A percentile compares a stretch with the other conserved stretches of the same genome.
These are phyloP conservation scores for Choloepus didactylus DNA, from an alignment of 2,797 vertebrate species.

Conservation along the genomic window DNA sequence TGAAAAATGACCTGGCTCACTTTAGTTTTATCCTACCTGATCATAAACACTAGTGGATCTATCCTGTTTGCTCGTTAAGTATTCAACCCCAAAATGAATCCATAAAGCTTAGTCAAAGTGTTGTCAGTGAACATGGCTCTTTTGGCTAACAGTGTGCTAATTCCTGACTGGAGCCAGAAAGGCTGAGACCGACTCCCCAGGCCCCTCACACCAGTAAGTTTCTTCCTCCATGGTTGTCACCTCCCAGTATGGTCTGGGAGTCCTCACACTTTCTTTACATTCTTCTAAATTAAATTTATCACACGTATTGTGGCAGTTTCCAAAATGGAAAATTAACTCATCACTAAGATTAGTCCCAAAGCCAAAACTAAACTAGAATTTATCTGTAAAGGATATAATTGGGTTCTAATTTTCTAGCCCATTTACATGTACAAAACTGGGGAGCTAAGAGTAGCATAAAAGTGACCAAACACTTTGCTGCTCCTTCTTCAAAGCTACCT, in stretches of 20 bases:
- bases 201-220: not conserved
- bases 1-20: constrained; percentile 67
- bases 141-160: not conserved
- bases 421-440: not conserved
- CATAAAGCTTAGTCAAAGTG: not conserved
- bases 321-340: constrained; percentile 11
- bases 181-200: not conserved
- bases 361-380: constrained; percentile 55
- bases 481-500: not conserved
- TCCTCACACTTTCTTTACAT: not conserved
- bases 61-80: not conserved
- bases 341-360: constrained; percentile 2
- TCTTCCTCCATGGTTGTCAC: not conserved
- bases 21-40: not conserved
- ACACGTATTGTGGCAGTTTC: not conserved
- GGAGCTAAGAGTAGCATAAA: not conserved
- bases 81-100: constrained; percentile 12
- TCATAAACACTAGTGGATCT: not conserved
- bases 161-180: not conserved
- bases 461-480: not conserved
- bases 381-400: not conserved
- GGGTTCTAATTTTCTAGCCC: not conserved
- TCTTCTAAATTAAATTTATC: constrained; percentile 15
- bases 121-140: not conserved
- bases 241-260: not conserved